Base-by-base conservation (phyloP, 2,113 vertebrate genomes). In the Coregonus clupeaformis region DNA sequence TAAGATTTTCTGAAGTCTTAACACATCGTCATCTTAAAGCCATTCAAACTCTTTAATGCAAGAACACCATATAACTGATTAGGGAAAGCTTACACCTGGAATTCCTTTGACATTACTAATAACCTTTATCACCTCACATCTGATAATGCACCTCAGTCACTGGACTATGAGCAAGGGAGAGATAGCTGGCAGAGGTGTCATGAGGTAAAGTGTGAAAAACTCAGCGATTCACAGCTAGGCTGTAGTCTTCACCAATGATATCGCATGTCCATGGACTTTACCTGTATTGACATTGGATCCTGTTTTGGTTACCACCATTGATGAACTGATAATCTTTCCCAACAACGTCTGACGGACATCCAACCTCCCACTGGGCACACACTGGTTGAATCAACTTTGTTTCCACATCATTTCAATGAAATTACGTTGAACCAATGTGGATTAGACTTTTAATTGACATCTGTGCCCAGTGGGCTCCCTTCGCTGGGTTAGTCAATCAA, bases 141-240 rank as follows among this genome's bases (percentile, higher is more conserved):
- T 6, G 47, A 49, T 49, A 16, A 49, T 49, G 18, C 55, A 20
- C 22, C 71, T 73, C 13, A 59, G 67, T 6, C 42, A 68, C 13
- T 67, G 86, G 82, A 90, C 88, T 89, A 71, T 90, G 86, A 81
- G 74, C 71, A 42, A 24, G n/a, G n/a, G 67, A 69, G 24, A 32
- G 52, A 66, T 74, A 27, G 6, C 9, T 64, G 74, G 83, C 72
- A 74, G n/a, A 82, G 77, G 22, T 80, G 30, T 69, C 47, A 74
- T 36, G 49, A 6, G 4, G 49, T 47, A 68, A 59, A 32, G 22
- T 32, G 64, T 36, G 32, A 36, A 36, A 9, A 9, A 36, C 7
- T 36, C 32, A 36, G 47, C 11, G 47, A 49, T 16, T 16, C 14
- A 49, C 47, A 14, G 47, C 14, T 49, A 16, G 32, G 7, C 32